Conservation (phyloP, 2,888 invertebrate species). For the Axea sp. region DNA sequence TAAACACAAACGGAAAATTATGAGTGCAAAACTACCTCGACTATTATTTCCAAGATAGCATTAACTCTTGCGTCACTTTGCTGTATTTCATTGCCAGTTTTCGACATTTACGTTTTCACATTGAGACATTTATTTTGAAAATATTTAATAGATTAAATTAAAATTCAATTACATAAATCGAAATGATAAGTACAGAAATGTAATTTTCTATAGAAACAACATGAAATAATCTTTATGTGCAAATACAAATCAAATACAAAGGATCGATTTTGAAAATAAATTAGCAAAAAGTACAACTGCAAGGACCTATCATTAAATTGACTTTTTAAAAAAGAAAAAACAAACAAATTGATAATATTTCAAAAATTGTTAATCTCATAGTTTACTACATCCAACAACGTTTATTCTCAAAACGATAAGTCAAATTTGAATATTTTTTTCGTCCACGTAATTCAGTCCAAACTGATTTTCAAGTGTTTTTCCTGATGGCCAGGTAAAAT, state of each 20-base stretch:
- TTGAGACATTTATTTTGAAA: too few species aligned
- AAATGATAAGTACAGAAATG: too few species aligned
- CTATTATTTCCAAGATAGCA: constrained; percentile 12
- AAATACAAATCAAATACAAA: too few species aligned
- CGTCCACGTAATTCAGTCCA: constrained; percentile 26
- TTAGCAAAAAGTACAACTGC: too few species aligned
- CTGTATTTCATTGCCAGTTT: constrained; percentile 23
- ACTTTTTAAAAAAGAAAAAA: background rate
- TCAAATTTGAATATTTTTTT: constrained; percentile 20
- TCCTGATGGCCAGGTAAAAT: constrained; percentile 12
- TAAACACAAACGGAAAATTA: constrained; percentile 44
- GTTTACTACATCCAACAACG: constrained; percentile 24
- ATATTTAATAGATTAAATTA: too few species aligned
- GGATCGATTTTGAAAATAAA: too few species aligned
- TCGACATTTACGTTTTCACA: background rate
- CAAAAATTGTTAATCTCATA: constrained; percentile 11
- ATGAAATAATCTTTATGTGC: too few species aligned
- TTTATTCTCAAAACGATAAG: constrained; percentile 31
- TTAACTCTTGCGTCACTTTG: constrained; percentile 37
- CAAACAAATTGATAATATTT: background rate
- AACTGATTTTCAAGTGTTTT: constrained; percentile 19
- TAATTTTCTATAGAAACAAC: too few species aligned
- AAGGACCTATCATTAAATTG: too few species aligned
- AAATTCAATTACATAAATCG: too few species aligned
- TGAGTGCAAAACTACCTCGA: constrained; percentile 31